These are phyloP conservation scores for Aeoliscus strigatus DNA, from an alignment of 2,797 vertebrate genomes.

Conservation along the genomic window DNA sequence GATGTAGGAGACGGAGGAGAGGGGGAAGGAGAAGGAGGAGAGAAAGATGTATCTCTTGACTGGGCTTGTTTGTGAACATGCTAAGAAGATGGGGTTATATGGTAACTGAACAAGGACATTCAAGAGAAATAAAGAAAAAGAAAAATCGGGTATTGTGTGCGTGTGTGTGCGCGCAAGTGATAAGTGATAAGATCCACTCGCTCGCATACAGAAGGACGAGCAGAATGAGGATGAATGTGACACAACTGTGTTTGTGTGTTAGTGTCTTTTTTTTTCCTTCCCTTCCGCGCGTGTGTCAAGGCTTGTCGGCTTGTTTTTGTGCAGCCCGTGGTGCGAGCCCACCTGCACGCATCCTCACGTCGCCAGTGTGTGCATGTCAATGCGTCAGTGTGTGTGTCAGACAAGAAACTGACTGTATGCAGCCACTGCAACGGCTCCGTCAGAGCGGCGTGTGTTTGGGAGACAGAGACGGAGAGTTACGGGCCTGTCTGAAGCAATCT, in stretches of 20 bases:
- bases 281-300: background rate
- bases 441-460: conserved; percentile 26
- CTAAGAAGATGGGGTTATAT: conserved; percentile 48
- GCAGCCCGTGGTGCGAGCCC: background rate
- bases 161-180: conserved; percentile 16
- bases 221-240: conserved; percentile 50
- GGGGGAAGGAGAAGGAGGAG: conserved; percentile 13
- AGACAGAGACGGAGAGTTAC: conserved; percentile 55
- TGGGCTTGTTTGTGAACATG: conserved; percentile 41
- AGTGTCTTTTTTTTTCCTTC: conserved; percentile 19
- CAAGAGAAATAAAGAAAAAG: conserved; percentile 9
- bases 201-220: conserved; percentile 37
- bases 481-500: conserved; percentile 71
- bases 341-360: conserved; percentile 8
- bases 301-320: background rate
- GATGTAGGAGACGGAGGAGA: conserved; percentile 10
- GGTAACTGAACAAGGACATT: conserved; percentile 32
- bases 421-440: conserved; percentile 56
- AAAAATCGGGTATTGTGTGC: conserved; percentile 16
- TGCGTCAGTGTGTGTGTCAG: conserved; percentile 46
- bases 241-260: conserved; percentile 27
- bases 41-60: conserved; percentile 37
- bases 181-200: conserved; percentile 54
- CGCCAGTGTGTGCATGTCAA: conserved; percentile 29
- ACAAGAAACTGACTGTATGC: conserved; percentile 73